These are phyloP conservation scores for Cacatua alba DNA, from an alignment of 2,113 vertebrate genomes.

Conservation along the genomic window DNA sequence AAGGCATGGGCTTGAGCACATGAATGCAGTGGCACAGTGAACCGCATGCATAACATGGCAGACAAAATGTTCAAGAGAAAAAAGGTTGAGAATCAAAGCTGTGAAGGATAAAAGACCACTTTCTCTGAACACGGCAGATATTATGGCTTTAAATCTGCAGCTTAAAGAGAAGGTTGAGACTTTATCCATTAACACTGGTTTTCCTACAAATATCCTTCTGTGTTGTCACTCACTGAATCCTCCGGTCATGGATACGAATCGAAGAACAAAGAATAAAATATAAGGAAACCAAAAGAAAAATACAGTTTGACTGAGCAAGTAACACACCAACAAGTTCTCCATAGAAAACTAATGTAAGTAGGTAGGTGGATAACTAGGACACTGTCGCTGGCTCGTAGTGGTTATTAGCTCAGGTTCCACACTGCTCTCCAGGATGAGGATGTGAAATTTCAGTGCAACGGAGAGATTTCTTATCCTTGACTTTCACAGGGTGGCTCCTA, in stretches of 20 bases:
- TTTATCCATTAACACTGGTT: background rate
- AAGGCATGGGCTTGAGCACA: conserved; percentile 55
- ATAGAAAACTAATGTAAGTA: background rate
- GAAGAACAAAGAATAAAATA: background rate
- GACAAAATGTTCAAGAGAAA: conserved; percentile 51
- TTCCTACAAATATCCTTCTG: background rate
- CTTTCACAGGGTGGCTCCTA: conserved; percentile 9
- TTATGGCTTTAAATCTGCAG: conserved; percentile 60
- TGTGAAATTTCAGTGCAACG: conserved; percentile 57
- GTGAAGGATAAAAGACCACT: background rate
- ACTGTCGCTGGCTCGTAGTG: conserved; percentile 47
- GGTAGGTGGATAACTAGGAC: conserved; percentile 47
- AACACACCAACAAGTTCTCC: conserved; percentile 43
- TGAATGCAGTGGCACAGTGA: conserved; percentile 65
- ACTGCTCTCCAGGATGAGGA: conserved; percentile 62
- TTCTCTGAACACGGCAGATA: background rate
- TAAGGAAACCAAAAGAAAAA: background rate
- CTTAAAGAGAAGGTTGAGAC: background rate
- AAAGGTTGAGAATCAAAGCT: conserved; percentile 32
- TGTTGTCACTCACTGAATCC: background rate
- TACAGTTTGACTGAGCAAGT: background rate
- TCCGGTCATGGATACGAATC: background rate
- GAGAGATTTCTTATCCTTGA: conserved; percentile 58
- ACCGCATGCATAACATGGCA: conserved; percentile 39
- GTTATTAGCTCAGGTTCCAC: conserved; percentile 61